Base-by-base conservation (phyloP, 2,888 invertebrate genomes). In the Seira sanloemensis region DNA sequence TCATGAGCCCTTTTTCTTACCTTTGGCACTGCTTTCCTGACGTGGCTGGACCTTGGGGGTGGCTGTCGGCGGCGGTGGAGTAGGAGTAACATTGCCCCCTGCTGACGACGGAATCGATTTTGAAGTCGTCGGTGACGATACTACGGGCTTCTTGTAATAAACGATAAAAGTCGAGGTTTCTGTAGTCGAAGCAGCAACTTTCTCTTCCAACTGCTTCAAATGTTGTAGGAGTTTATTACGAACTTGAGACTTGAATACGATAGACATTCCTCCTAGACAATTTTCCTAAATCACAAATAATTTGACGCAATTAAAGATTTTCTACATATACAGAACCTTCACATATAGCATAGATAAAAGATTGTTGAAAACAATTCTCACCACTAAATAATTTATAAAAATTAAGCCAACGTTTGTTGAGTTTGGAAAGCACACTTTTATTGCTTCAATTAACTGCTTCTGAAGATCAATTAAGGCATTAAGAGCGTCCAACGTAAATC, bases 361-460 rank as follows among this genome's bases (percentile, higher is more conserved):
- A n/a, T n/a, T n/a, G n/a, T n/a, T n/a, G n/a, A 5, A 58, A 24
- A n/a, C 1, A 65, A 18, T 18, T n/a, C 86, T 80, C 78, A 88
- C 88, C 62, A 86, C 81, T n/a, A 86, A 2, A 65, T 78, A 68
- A 24, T 86, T 78, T 2, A 87, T 86, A 66, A 88, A 86, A 7
- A 86, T 65, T n/a, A 85, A 62, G 12, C 87, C 87, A 58, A 86
- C 74, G 21, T 80, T 83, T n/a, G 78, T 26, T 58, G 80, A 79
- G 66, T 76, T 79, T 9, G 87, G 88, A 73, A 86, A 86, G 50
- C 87, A 84, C 21, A 79, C 27, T 27, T 82, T 85, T 50, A 87
- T 85, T 0, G 84, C 73, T 12, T 81, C 67, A 71, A 88, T 87
- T 26, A 87, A 46, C 18, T 86, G 37, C 46, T 67, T 78, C 67